Conservation (phyloP, 2,113 vertebrate species). For the Nesoenas mayeri region DNA sequence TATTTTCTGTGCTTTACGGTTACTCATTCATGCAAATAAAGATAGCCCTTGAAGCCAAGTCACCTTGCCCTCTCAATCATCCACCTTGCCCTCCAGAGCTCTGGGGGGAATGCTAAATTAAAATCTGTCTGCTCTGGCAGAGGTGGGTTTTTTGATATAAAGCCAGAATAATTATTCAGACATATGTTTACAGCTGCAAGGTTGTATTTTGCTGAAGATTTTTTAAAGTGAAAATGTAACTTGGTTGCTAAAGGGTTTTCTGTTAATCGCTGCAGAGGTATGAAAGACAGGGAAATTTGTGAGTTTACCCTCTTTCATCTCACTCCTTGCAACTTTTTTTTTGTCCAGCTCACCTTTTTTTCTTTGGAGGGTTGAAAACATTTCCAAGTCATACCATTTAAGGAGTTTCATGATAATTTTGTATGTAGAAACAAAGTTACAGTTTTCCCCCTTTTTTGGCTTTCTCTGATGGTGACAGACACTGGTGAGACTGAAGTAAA, state of each 20-base stretch:
- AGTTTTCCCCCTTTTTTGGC: background rate
- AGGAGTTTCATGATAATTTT: background rate
- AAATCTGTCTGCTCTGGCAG: conserved; percentile 80
- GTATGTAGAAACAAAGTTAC: background rate
- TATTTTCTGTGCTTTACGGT: conserved; percentile 81
- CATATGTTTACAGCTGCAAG: conserved; percentile 76
- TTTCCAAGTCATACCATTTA: background rate
- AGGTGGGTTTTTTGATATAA: conserved; percentile 79
- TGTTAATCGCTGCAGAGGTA: conserved; percentile 24
- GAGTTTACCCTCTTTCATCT: conserved; percentile 41
- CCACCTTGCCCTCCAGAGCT: conserved; percentile 81
- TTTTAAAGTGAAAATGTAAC: conserved; percentile 66
- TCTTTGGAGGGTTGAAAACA: background rate
- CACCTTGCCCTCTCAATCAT: conserved; percentile 81
- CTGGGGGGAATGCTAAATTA: conserved; percentile 82
- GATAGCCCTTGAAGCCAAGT: conserved; percentile 80
- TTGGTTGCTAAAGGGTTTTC: conserved; percentile 62
- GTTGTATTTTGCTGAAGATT: conserved; percentile 72
- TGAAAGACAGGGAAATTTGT: background rate
- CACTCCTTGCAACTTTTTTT: background rate
- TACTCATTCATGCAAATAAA: conserved; percentile 84
- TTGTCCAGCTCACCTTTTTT: background rate
- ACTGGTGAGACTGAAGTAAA: background rate
- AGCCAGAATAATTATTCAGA: conserved; percentile 81
- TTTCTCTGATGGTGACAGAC: background rate